These are phyloP conservation scores for Sardina pilchardus DNA, from an alignment of 2,113 vertebrate species.

Conservation along the genomic window DNA sequence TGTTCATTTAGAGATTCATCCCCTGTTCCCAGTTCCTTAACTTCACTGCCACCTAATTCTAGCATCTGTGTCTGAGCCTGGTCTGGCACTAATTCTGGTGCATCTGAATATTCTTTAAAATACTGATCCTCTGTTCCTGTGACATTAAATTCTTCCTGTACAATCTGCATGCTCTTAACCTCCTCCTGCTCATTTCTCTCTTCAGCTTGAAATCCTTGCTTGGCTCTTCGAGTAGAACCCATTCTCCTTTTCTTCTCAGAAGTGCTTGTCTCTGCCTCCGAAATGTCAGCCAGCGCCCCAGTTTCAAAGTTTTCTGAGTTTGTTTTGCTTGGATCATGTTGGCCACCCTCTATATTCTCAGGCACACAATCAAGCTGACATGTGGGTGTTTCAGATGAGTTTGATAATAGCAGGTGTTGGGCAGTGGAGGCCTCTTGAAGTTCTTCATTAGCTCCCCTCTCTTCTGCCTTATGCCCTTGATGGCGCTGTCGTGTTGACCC, in stretches of 20 bases:
- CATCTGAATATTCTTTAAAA: not conserved
- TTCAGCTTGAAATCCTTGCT: constrained; percentile 26
- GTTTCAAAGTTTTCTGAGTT: not conserved
- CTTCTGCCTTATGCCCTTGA: not conserved
- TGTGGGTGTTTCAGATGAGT: not conserved
- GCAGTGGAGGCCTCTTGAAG: not conserved
- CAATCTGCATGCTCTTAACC: not conserved
- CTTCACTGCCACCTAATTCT: not conserved
- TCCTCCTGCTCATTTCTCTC: constrained; percentile 24
- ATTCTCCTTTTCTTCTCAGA: constrained; percentile 44
- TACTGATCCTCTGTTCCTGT: not conserved
- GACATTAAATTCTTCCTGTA: not conserved
- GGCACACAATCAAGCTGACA: not conserved
- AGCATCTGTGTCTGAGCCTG: not conserved
- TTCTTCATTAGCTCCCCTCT: constrained; percentile 7
- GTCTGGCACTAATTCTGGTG: not conserved
- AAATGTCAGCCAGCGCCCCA: not conserved
- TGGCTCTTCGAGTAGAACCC: constrained; percentile 43
- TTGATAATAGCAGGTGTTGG: not conserved
- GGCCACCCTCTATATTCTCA: not conserved
- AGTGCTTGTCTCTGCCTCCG: not conserved
- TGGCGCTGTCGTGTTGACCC: constrained; percentile 69
- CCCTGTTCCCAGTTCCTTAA: not conserved
- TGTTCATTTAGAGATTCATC: not conserved
- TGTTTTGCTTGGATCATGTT: not conserved